Conservation (phyloP, 30 jellyfish, hydroid and myxozoan species). For the Turritopsis dohrnii region DNA sequence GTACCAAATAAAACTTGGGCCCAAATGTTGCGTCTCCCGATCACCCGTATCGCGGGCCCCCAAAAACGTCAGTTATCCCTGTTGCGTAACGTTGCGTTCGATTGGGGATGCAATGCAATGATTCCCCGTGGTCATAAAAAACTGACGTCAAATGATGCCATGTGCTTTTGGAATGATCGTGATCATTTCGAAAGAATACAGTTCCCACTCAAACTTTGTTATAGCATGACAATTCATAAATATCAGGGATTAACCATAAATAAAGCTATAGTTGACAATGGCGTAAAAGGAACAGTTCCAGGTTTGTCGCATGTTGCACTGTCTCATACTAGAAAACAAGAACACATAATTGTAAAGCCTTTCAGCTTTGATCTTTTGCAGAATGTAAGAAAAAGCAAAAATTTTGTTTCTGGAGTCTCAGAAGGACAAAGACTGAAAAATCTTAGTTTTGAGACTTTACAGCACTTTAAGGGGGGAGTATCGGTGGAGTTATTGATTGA, state of each 20-base stretch:
- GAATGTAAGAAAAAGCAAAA: not conserved
- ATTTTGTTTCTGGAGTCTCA: not conserved
- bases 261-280: conserved; percentile 4
- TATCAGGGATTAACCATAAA: conserved; percentile 12
- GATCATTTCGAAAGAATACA: conserved; percentile 7
- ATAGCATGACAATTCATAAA: conserved; percentile 20
- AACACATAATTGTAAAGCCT: not conserved
- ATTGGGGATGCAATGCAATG: no score
- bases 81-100: no score
- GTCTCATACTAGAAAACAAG: not conserved
- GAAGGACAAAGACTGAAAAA: not conserved
- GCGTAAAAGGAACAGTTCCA: not conserved
- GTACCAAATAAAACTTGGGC: no score
- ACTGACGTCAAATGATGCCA: no score
- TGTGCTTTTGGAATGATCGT: no score
- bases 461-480: no score
- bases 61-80: no score
- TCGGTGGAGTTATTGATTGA: no score
- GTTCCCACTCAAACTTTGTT: not conserved
- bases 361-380: not conserved
- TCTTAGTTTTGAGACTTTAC: no score
- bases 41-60: no score
- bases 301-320: conserved; percentile 15
- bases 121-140: no score
- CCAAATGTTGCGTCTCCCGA: no score